Conservation (phyloP, 2,797 vertebrate species). For the Lithobates pipiens region DNA sequence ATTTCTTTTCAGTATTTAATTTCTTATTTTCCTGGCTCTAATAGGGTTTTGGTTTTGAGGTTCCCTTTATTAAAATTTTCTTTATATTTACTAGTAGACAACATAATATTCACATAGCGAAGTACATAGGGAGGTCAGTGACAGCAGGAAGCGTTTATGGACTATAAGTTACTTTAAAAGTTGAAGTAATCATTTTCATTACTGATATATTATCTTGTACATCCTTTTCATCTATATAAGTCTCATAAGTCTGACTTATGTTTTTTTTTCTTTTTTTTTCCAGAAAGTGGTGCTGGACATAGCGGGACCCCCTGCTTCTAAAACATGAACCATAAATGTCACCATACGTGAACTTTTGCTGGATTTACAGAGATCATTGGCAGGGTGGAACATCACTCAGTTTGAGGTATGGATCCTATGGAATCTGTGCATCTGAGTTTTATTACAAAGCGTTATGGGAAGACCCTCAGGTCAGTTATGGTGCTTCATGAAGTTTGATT, state of each 20-base stretch:
- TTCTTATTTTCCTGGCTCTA: no score
- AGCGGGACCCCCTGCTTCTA: slow-evolving; percentile 15
- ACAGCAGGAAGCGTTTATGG: slow-evolving; percentile 4
- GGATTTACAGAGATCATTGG: background rate
- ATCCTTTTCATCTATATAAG: background rate
- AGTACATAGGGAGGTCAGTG: background rate
- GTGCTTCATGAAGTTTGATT: background rate
- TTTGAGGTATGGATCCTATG: background rate
- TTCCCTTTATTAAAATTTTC: no score
- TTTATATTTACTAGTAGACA: background rate
- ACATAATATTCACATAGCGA: background rate
- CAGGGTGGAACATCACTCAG: background rate
- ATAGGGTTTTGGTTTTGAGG: no score
- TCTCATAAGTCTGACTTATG: background rate
- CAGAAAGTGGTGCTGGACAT: slow-evolving; percentile 9
- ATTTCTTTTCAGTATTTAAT: background rate
- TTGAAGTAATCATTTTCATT: background rate
- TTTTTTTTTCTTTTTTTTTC: background rate
- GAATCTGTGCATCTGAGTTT: slow-evolving; percentile 20
- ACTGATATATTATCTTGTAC: background rate
- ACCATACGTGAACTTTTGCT: background rate
- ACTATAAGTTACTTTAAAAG: background rate
- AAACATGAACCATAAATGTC: background rate
- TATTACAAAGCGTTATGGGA: background rate
- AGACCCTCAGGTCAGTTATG: background rate